phyloP scores from a whole-genome alignment of 2,113 vertebrate species.

The Alces alces region DNA sequence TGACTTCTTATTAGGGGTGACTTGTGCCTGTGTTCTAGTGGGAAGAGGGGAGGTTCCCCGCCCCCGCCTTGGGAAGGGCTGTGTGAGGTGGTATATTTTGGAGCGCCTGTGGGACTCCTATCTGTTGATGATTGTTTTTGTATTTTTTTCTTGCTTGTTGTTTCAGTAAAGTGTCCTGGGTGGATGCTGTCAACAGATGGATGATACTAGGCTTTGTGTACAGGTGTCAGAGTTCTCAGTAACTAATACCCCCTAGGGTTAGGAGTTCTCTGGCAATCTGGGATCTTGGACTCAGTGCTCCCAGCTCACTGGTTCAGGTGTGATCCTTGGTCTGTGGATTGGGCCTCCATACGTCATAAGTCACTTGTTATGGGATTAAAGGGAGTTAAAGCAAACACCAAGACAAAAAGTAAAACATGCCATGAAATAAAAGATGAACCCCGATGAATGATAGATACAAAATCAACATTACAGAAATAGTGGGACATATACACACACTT shows the following conservation, averaged over 20 bases:
- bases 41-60: not conserved
- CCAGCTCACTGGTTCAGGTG: not conserved
- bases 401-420: not conserved
- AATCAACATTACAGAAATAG: not conserved
- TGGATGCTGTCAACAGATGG: not conserved
- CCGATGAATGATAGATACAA: not conserved
- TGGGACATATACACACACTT: not conserved
- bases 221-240: not conserved
- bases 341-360: not conserved
- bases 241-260: not conserved
- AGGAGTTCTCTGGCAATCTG: not conserved
- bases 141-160: not conserved
- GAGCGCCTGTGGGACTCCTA: not conserved
- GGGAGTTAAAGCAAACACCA: not conserved
- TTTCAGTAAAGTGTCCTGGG: not conserved
- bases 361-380: not conserved
- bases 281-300: not conserved
- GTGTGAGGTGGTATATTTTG: not conserved
- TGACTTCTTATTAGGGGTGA: not conserved
- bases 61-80: not conserved
- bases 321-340: not conserved
- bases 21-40: not conserved
- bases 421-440: not conserved
- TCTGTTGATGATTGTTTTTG: not conserved
- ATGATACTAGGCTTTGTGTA: not conserved